Base-by-base conservation (phyloP, 2,797 vertebrate species). In the Siniperca undulata region DNA sequence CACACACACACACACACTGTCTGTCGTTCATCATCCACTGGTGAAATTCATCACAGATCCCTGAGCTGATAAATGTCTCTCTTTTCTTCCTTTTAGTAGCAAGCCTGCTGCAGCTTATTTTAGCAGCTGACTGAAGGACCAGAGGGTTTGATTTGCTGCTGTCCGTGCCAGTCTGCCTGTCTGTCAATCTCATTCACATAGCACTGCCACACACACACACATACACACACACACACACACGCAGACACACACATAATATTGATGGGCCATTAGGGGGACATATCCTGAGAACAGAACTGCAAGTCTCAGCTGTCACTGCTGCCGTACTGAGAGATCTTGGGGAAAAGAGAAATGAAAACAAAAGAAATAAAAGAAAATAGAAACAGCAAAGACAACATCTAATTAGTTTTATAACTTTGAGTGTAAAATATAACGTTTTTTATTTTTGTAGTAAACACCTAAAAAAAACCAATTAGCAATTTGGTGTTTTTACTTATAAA, bases 1-100 rank as follows among this genome's bases (percentile, higher is more conserved):
- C 70, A n/a, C n/a, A 67, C 73, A 84, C 62, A 65, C 81, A 64
- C 50, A 36, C 55, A 64, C 56, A 62, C 46, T 22, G 69, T 75
- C 30, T 30, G 44, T 83, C 85, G 88, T 91, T 89, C 60, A 86
- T 88, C 69, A 91, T 86, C 78, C 79, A 74, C 77, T 42, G 73
- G 85, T 88, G 86, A 89, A 87, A 94, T 92, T 89, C 79, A 90
- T 92, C 88, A 90, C 65, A 78, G 84, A 83, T 90, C 80, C 78
- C 75, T 71, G 72, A 82, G 83, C 89, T 83, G 82, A 91, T 85
- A 85, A 65, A 78, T 84, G 11, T 91, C 50, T 80, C 46, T 71
- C 61, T 79, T 52, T 34, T 67, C 67, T 68, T 58, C 62, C 46
- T 59, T 74, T 77, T 55, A 62, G 73, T 61, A 30, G 5, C 0